Base-by-base conservation (phyloP, 2,888 invertebrate genomes). In the Drosophila kambysellisi region DNA sequence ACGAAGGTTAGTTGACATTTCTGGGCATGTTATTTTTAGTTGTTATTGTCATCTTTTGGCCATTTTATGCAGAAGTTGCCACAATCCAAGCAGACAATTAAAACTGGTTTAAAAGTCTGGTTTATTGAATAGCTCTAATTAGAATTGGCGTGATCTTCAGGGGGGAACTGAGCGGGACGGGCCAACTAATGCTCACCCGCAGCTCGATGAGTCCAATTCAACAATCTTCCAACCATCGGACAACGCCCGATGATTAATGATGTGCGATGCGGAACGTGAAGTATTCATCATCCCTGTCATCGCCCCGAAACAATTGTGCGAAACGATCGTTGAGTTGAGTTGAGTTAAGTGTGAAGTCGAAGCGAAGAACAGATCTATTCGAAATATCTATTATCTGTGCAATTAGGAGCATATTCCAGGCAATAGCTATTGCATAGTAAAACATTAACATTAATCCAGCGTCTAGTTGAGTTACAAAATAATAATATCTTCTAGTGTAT, bases 61-160 rank as follows among this genome's bases (percentile, higher is more conserved):
- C 54, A 30, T 37, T 43, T 56, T 3, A 43, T 59, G 54, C 35
- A 48, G 20, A 70, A 41, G 12, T 52, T 57, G 17, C 41, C 29
- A 11, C 48, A 46, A 59, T 35, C 30, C 33, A 32, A 11, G 1
- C 25, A 52, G 46, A 70, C 65, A 80, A 69, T 77, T 59, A 52
- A 78, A 76, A 79, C 79, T 57, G 73, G 73, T 87, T 78, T 64
- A 29, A n/a, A n/a, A 51, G 57, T 35, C 33, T 41, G 48, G 61
- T 37, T 67, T 41, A 74, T 67, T 90, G 83, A 90, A 91, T 91
- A 79, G 82, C 76, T 74, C 85, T 87, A 89, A 91, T 89, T 89
- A 91, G 90, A 86, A 91, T 89, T 80, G 83, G 70, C 73, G 74
- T 82, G 85, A 78, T 57, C 46, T 76, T 72, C 63, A 63, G 59